A percentile compares a stretch with the other conserved stretches of the same genome.
phyloP scores from a whole-genome alignment of 2,888 invertebrate species.

The Hybos culiciformis region DNA sequence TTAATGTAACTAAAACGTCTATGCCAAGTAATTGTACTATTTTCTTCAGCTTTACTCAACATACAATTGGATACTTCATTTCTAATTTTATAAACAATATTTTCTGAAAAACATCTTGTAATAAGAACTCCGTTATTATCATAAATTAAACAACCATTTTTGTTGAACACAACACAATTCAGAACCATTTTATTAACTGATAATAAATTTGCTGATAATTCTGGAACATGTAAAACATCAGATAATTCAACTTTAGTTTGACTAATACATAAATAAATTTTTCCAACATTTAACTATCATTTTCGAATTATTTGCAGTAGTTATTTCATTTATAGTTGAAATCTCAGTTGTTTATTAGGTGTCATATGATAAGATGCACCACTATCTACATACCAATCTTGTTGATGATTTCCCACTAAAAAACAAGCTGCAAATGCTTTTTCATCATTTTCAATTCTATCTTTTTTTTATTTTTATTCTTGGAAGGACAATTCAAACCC shows the following conservation, averaged over 20 bases:
- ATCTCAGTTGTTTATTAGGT: background rate
- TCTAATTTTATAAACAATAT: background rate
- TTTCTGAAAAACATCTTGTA: background rate
- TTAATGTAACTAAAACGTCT: background rate
- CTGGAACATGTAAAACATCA: background rate
- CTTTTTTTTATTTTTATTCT: background rate
- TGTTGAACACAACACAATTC: background rate
- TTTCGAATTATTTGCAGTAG: background rate
- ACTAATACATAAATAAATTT: background rate
- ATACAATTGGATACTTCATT: background rate
- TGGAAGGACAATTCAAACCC: conserved; percentile 4
- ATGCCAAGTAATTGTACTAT: background rate
- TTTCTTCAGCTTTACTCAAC: background rate
- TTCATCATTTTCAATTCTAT: conserved; percentile 5
- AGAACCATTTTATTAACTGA: background rate
- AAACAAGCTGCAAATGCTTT: conserved; percentile 4
- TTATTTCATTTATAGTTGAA: background rate
- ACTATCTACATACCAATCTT: background rate
- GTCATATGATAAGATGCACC: background rate
- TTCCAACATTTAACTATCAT: background rate
- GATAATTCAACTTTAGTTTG: background rate
- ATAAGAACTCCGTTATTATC: background rate
- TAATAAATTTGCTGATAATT: background rate
- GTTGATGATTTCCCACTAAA: background rate
- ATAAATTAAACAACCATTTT: background rate